These are phyloP conservation scores for Porites lutea DNA, from an alignment of 64 coral and sea anemone genomes.

Conservation along the genomic window DNA sequence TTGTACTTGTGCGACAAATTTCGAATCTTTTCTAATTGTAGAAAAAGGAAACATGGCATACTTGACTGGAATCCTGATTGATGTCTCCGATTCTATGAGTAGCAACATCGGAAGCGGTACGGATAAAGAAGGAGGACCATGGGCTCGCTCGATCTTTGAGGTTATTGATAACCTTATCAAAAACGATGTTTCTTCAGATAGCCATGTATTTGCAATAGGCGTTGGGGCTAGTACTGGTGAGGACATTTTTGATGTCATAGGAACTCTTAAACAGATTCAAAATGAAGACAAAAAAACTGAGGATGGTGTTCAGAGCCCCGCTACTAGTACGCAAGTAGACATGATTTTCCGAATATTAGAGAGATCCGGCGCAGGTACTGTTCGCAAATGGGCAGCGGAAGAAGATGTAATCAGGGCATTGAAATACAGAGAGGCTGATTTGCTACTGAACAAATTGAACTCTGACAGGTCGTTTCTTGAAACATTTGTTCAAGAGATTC, in stretches of 20 bases:
- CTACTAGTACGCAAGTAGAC: background rate
- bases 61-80: constrained; percentile 33
- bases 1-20: too few species aligned
- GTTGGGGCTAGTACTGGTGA: constrained; percentile 1
- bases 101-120: background rate
- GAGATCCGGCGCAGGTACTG: background rate
- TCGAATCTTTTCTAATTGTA: too few species aligned
- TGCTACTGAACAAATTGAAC: background rate
- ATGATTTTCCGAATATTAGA: constrained; percentile 36
- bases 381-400: constrained; percentile 45
- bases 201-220: constrained; percentile 50
- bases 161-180: constrained; percentile 37
- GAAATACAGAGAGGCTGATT: background rate
- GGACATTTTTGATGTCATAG: background rate
- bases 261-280: background rate
- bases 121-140: background rate
- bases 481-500: constrained; percentile 6
- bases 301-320: background rate
- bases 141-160: constrained; percentile 41
- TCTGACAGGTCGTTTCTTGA: background rate
- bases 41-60: background rate
- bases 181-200: constrained; percentile 38
- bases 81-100: constrained; percentile 58
- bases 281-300: background rate
- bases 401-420: background rate